A percentile compares a stretch with the other conserved stretches of the same genome.
phyloP scores from a whole-genome alignment of 2,888 invertebrate species.

The Flexamia atlantica region DNA sequence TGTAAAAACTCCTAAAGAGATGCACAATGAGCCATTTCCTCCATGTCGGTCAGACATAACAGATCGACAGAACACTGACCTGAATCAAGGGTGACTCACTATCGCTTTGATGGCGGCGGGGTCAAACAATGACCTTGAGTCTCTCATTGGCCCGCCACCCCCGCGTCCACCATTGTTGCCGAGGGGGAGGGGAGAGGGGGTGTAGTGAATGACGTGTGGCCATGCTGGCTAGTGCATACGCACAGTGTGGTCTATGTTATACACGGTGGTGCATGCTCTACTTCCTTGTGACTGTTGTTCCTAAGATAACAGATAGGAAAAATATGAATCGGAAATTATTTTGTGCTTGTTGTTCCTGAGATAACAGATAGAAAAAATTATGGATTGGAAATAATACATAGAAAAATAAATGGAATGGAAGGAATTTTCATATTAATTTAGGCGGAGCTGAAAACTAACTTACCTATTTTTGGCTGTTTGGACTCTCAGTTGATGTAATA shows the following conservation, averaged over 20 bases:
- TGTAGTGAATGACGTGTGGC: conserved; percentile 24
- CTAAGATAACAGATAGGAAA: too few relatives aligned
- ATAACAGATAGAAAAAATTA: too few relatives aligned
- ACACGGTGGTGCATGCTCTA: not conserved
- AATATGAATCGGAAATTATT: too few relatives aligned
- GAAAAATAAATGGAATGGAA: too few relatives aligned
- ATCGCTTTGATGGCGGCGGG: conserved; percentile 30
- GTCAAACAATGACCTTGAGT: conserved; percentile 39
- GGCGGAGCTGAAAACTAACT: too few relatives aligned
- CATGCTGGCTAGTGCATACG: not conserved
- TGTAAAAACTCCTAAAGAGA: too few relatives aligned
- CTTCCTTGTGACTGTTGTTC: too few relatives aligned
- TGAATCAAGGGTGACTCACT: not conserved
- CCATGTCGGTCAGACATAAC: not conserved
- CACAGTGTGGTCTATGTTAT: not conserved
- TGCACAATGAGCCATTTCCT: not conserved
- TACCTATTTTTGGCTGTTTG: too few relatives aligned
- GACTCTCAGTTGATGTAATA: too few relatives aligned
- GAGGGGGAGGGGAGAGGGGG: not conserved
- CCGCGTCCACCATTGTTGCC: conserved; percentile 13
- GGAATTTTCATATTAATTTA: too few relatives aligned
- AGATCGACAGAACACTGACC: conserved; percentile 2
- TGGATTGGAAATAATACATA: too few relatives aligned
- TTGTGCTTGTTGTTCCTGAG: too few relatives aligned
- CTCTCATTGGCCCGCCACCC: conserved; percentile 15